Percentiles rank a stretch among this genome's conserved stretches.
Conservation (phyloP, 2,888 invertebrate species). For the Hanleya hanleyi region DNA sequence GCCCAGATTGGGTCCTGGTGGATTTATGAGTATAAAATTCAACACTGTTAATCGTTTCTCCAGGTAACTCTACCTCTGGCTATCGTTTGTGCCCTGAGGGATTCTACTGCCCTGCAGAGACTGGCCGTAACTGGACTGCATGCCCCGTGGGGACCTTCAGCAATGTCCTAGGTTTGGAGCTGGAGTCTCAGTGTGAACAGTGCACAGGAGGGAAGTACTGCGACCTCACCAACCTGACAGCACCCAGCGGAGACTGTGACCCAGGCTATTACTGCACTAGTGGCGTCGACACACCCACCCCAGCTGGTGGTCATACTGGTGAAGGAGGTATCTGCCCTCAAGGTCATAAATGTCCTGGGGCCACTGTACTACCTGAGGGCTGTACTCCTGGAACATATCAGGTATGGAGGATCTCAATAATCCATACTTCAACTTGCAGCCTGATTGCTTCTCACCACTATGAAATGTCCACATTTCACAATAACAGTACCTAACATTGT, state of each 20-base stretch:
- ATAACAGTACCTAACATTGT: background rate
- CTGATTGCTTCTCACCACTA: background rate
- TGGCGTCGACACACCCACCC: conserved; percentile 64
- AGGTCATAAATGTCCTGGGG: conserved; percentile 62
- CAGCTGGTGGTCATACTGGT: conserved; percentile 66
- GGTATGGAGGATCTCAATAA: conserved; percentile 45
- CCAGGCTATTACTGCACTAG: conserved; percentile 66
- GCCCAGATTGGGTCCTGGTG: no score
- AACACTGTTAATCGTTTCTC: no score
- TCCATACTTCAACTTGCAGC: background rate
- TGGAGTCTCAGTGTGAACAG: conserved; percentile 49
- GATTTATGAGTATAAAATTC: no score
- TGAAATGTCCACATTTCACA: no score
- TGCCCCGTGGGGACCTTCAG: conserved; percentile 69
- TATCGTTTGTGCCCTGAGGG: conserved; percentile 65
- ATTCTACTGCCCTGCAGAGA: conserved; percentile 66
- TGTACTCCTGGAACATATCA: conserved; percentile 69
- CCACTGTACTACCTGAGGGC: conserved; percentile 54
- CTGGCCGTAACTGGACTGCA: conserved; percentile 64
- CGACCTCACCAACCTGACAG: conserved; percentile 63
- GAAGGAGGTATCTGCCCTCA: conserved; percentile 66
- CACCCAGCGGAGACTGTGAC: conserved; percentile 59
- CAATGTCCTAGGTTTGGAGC: conserved; percentile 58
- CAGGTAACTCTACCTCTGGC: conserved; percentile 63
- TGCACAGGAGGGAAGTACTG: conserved; percentile 64